Base-by-base conservation (phyloP, 2,113 vertebrate genomes). In the Pimephales promelas region DNA sequence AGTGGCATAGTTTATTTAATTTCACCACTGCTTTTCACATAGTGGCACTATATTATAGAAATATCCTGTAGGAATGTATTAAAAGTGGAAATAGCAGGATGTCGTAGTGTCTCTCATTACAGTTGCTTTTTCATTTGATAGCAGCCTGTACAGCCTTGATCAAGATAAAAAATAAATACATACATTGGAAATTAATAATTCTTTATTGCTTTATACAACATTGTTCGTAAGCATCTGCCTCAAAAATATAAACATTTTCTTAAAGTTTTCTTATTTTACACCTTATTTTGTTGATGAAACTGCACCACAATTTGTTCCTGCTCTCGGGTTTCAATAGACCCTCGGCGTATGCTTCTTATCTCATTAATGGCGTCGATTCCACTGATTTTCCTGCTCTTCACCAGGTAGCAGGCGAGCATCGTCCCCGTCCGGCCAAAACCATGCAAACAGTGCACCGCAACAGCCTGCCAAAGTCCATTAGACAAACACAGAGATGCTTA, bases 401-500 rank as follows among this genome's bases (percentile, higher is more conserved):
- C 94, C 90, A 99, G 94, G 90, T 97, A 99, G 86, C 97, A 99
- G 71, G 97, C 98, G 90, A 99, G 91, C 97, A 99, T 95, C 47
- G 97, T 98, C 31, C 98, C 97, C 0, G 98, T 99, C 31, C 97
- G 92, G 26, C 98, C 98, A 0, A 94, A 92, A 0, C 98, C 97
- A 82, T 97, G 96, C 89, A 96, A 86, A 78, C 97, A 99, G 91
- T 99, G 97, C 3, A 98, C 97, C 0, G 89, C 98, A 49, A 98
- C 97, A 0, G 92, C 97, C 98, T 99, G 90, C 2, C 66, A 84
- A 7, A 62, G 18, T 22, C 52, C 18, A 54, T 18, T 22, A 22
- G 4, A 79, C 11, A 70, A 61, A 88, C 7, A 70, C 24, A 34
- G 8, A 11, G 4, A 11, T 22, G 22, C 8, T 72, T 28, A 14